Conservation (phyloP, 92 coral and sea anemone species). For the Heteractis magnifica region DNA sequence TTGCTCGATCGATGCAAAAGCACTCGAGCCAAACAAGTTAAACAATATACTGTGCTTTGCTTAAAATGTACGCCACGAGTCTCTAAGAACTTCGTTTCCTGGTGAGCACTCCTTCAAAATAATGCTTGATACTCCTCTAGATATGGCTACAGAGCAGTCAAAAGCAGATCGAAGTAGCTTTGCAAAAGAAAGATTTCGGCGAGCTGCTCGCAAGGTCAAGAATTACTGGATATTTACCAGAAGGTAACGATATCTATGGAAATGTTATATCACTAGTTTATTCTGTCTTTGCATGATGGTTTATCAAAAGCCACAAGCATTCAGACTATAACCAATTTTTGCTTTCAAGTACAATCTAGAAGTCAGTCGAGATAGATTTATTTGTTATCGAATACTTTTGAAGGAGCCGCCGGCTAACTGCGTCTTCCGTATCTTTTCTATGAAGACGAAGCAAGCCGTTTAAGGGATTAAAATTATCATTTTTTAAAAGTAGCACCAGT, state of each 20-base stretch:
- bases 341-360: neutral
- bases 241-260: constrained; percentile 36
- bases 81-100: neutral
- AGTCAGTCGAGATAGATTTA: neutral
- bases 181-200: constrained; percentile 52
- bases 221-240: constrained; percentile 80
- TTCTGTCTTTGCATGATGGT: neutral
- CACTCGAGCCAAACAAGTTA: neutral
- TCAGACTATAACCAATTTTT: neutral
- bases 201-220: constrained; percentile 83
- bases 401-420: neutral
- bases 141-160: constrained; percentile 7
- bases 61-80: neutral
- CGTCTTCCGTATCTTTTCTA: neutral
- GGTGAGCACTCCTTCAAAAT: neutral
- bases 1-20: neutral
- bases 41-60: neutral
- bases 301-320: neutral
- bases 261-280: neutral
- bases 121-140: neutral
- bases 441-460: neutral
- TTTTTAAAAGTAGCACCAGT: neutral
- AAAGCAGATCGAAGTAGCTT: constrained; percentile 16
- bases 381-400: neutral
- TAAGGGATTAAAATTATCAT: neutral